Evolutionary conservation across 2,888 invertebrate genomes (phyloP).

Genomic region (Eupithecia pulchellata): DNA sequence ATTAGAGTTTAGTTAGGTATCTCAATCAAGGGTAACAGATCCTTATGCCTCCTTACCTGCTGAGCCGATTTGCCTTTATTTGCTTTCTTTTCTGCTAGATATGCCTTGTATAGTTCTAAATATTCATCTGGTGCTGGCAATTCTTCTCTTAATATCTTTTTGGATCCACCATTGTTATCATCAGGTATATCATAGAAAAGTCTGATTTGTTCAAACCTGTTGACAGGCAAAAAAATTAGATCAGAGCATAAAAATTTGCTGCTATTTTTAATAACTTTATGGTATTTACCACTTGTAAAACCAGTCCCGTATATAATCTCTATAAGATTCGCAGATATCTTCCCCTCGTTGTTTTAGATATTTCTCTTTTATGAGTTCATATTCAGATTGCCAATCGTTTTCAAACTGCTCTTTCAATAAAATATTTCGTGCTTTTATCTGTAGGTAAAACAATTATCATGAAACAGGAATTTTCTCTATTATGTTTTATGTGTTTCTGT

Average conservation of each 20-base stretch:
- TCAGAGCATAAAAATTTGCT: background rate
- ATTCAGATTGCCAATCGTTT: slow-evolving; percentile 51
- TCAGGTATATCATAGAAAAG: slow-evolving; percentile 69
- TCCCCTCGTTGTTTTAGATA: slow-evolving; percentile 51
- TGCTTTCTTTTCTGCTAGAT: slow-evolving; percentile 53
- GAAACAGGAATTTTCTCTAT: background rate
- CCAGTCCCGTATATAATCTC: slow-evolving; percentile 67
- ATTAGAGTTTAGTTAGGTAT: background rate
- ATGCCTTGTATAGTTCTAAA: slow-evolving; percentile 60
- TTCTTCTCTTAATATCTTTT: slow-evolving; percentile 62
- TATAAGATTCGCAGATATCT: slow-evolving; percentile 59
- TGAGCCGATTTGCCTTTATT: slow-evolving; percentile 59
- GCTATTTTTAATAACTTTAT: background rate
- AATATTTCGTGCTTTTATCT: slow-evolving; percentile 41
- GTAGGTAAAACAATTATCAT: background rate
- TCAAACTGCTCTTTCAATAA: slow-evolving; percentile 48
- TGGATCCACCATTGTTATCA: slow-evolving; percentile 57
- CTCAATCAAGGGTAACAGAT: background rate
- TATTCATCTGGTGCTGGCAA: slow-evolving; percentile 64
- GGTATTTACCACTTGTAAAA: slow-evolving; percentile 65
- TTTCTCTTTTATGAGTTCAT: slow-evolving; percentile 51
- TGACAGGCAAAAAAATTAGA: background rate
- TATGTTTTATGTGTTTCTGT: background rate
- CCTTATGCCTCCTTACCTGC: slow-evolving; percentile 45
- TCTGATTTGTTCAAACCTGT: slow-evolving; percentile 64